Evolutionary conservation across 2,113 vertebrate genomes (phyloP), one percentile per base, ranked within the genome.

Genomic region (Tor tambroides): DNA sequence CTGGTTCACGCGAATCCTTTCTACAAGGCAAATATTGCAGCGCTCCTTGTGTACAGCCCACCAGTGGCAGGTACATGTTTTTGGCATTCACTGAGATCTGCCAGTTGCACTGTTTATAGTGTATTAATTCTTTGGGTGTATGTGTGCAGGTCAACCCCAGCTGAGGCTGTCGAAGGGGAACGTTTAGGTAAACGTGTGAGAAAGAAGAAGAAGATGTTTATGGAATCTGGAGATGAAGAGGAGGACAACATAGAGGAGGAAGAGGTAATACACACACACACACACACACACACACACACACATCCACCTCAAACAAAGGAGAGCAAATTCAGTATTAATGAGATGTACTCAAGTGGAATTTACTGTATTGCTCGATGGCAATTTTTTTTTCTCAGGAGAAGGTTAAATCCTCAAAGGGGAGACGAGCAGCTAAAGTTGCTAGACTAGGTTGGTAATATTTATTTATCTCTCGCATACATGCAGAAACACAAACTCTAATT

Each of bases 151-250:
- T 94, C 92, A 5, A 93, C 94, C 89, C 92, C 95, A 32, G 93
- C 87, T 43, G 95, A 91, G 17, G 92, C 89, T 82, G 75, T 82
- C 23, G 96, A 96, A 90, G 92, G 95, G 28, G 96, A 95, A 90
- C 93, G 94, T 85, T 93, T 96, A n/a, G 94, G 95, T 2, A 97
- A 96, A 90, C 95, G 96, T 35, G 94, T 97, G 51, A 92, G 96
- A 72, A 97, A 95, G 92, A 98, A 97, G 94, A 96, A 97, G 41
- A 97, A 95, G 88, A 94, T 97, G 91, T 96, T 96, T 79, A 95
- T 97, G 96, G 96, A 97, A 87, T 97, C 96, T 19, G 97, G 95
- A 54, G 96, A 97, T 26, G 97, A 97, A n/a, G 96, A 97, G 71
- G 96, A 96, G 86, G 95, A 96, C 23, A 94, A 96, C 41, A 94